Base-by-base conservation (phyloP, 2,113 vertebrate species). In the Tretioscincus oriximinensis region DNA sequence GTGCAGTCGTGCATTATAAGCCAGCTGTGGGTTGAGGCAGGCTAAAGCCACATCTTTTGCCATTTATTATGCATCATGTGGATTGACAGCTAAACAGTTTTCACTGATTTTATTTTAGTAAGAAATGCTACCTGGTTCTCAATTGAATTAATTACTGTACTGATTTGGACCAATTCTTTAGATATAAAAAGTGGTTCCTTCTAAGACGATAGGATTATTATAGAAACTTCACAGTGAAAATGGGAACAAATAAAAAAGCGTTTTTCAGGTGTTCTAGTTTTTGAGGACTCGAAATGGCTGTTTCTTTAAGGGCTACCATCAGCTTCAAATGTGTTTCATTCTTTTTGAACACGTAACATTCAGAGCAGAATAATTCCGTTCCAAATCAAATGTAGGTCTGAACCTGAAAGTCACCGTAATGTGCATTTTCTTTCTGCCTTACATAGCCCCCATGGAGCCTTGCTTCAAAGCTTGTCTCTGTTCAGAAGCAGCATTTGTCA, bases 401-500 rank as follows among this genome's bases (percentile, higher is more conserved):
- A 81, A 54, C 47, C 4, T 0, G 14, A 26, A 1, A 45, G 73
- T 31, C 45, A 77, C 16, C 67, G 70, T 81, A 79, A 84, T 81
- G 4, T 7, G 0, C 24, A 1, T 84, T 84, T 74, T 72, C 73
- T 70, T 29, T 26, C 66, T 22, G n/a, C 47, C 70, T 18, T 35
- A 60, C 74, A 3, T 5, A 35, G 76, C 75, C 28, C 81, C 73
- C 35, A 35, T 0, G 0, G 72, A 80, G 86, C 35, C 81, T 70
- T 63, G 81, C 81, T 83, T 84, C 78, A 85, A 35, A 73, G 78
- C 73, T 68, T 58, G 79, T 84, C 87, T 86, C 81, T 29, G 14
- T 81, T 0, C 58, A 90, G 83, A 20, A 86, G 87, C 81, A 83
- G 92, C 88, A 14, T 85, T 90, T 88, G 69, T 87, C 85, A 88